These are phyloP conservation scores for Schizothorax lantsangensis DNA, from an alignment of 2,797 vertebrate species.

Conservation along the genomic window DNA sequence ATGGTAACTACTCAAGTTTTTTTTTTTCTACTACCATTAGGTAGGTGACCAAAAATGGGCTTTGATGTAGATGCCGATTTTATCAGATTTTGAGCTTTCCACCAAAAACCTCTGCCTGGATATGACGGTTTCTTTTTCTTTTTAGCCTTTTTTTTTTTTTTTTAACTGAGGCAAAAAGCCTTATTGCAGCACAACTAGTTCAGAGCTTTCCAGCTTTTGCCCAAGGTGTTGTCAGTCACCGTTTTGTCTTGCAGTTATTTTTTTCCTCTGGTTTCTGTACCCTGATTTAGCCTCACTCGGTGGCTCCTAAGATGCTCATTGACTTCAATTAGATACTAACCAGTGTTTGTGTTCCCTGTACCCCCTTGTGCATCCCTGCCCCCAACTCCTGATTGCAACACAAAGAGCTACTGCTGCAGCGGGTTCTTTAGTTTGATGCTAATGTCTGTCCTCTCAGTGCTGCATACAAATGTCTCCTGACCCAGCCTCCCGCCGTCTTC, in stretches of 20 bases:
- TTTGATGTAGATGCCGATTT: background rate
- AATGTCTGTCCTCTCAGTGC: constrained; percentile 78
- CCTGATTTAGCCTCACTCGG: constrained; percentile 5
- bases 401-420: constrained; percentile 78
- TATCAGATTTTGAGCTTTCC: constrained; percentile 10
- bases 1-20: background rate
- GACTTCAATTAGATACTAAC: constrained; percentile 63
- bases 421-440: constrained; percentile 82
- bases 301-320: constrained; percentile 55
- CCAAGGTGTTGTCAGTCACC: constrained; percentile 51
- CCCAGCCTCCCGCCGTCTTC: constrained; percentile 70
- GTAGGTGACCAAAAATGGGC: constrained; percentile 20
- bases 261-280: constrained; percentile 15
- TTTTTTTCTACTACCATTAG: constrained; percentile 6
- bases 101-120: constrained; percentile 34
- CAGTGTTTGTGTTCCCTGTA: constrained; percentile 1
- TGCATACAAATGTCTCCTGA: constrained; percentile 82
- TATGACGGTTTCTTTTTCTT: background rate
- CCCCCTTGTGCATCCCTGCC: constrained; percentile 64
- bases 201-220: constrained; percentile 51
- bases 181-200: constrained; percentile 36
- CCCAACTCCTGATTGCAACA: constrained; percentile 73
- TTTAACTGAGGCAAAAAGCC: constrained; percentile 22
- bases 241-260: constrained; percentile 50
- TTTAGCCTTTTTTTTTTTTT: background rate